These are phyloP conservation scores for Tiphia femorata DNA, from an alignment of 2,888 invertebrate species.

Conservation along the genomic window DNA sequence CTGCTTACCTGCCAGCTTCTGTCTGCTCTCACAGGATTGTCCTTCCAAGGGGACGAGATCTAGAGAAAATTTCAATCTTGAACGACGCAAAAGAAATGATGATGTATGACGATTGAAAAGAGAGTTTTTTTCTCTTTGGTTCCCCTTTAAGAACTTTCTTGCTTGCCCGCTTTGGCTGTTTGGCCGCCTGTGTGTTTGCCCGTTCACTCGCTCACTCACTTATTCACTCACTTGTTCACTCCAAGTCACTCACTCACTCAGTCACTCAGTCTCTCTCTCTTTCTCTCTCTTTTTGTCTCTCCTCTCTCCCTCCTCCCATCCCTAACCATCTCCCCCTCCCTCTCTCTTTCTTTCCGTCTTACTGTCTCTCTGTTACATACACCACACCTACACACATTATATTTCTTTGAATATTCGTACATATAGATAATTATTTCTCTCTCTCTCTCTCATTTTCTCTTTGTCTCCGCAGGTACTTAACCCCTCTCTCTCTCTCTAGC, in stretches of 20 bases:
- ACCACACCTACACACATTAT: background rate
- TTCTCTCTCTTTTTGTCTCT: background rate
- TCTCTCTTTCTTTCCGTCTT: background rate
- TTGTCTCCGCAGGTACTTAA: too few species aligned
- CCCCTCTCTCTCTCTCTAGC: slow-evolving; percentile 17
- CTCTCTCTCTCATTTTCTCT: slow-evolving; percentile 8
- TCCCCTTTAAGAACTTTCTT: slow-evolving; percentile 17
- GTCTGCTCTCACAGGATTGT: too few species aligned
- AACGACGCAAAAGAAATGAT: too few species aligned
- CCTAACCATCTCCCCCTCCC: background rate
- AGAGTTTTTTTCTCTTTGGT: slow-evolving; percentile 3
- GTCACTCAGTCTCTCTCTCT: background rate
- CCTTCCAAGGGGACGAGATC: too few species aligned
- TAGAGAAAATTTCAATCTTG: too few species aligned
- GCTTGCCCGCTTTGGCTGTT: slow-evolving; percentile 37
- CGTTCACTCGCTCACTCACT: slow-evolving; percentile 23
- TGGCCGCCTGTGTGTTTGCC: slow-evolving; percentile 44
- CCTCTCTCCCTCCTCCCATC: background rate
- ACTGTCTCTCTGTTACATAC: background rate
- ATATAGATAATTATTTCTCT: too few species aligned
- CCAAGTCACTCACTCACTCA: slow-evolving; percentile 25
- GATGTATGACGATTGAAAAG: too few species aligned
- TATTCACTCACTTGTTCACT: slow-evolving; percentile 10
- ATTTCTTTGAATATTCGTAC: too few species aligned
- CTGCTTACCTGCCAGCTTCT: background rate